These are phyloP conservation scores for Pristionchus entomophagus DNA, from an alignment of 2,888 invertebrate genomes.

Conservation along the genomic window DNA sequence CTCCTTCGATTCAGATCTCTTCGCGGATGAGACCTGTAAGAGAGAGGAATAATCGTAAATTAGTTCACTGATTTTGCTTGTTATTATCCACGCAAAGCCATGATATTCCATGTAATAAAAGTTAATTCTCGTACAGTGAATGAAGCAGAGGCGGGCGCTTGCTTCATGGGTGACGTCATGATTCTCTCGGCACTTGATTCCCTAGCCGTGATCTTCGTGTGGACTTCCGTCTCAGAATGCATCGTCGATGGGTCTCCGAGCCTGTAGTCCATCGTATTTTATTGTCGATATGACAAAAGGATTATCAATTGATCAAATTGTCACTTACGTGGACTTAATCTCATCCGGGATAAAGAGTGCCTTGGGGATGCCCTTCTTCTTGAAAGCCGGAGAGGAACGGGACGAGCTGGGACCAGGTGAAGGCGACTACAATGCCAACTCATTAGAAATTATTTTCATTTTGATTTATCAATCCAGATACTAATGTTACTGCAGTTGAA, in stretches of 20 bases:
- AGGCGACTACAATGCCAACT: neutral
- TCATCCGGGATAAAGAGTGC: conserved; percentile 73
- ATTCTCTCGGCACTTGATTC: conserved; percentile 63
- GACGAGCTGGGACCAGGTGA: conserved; percentile 37
- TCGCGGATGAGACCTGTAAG: conserved; percentile 29
- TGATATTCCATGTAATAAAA: no score
- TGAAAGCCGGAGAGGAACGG: conserved; percentile 25
- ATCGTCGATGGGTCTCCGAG: conserved; percentile 67
- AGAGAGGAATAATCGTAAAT: no score
- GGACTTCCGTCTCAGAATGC: conserved; percentile 65
- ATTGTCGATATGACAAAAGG: neutral
- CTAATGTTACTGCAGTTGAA: no score
- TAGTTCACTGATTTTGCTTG: no score
- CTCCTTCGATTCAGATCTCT: conserved; percentile 23
- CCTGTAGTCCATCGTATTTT: conserved; percentile 13
- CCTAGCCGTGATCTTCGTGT: conserved; percentile 62
- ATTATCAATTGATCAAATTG: neutral
- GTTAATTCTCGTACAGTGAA: neutral
- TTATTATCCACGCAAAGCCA: no score
- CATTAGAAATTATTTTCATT: no score
- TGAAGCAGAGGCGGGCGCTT: conserved; percentile 33
- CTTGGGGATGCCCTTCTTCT: conserved; percentile 67
- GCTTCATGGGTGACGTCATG: conserved; percentile 45
- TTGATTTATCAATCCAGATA: neutral
- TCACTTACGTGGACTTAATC: conserved; percentile 66